A percentile compares a stretch with the other conserved stretches of the same genome.
These are phyloP conservation scores for Morone chrysops DNA, from an alignment of 2,113 vertebrate species.

Conservation along the genomic window DNA sequence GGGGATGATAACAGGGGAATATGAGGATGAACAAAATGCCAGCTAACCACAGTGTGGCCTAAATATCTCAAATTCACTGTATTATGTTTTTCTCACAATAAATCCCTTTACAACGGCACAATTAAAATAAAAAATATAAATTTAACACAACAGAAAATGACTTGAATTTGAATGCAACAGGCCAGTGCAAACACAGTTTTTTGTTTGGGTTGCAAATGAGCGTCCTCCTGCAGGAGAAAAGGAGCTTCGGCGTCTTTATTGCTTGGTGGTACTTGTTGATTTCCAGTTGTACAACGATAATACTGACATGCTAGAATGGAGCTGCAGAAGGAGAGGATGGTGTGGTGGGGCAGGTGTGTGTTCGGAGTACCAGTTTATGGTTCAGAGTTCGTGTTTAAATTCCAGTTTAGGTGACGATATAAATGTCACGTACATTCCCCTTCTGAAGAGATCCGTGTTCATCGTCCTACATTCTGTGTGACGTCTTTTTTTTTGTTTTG, in stretches of 20 bases:
- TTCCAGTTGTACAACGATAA: conserved; percentile 65
- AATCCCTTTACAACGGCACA: conserved; percentile 58
- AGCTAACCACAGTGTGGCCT: conserved; percentile 10
- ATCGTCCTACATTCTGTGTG: conserved; percentile 62
- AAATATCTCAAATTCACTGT: conserved; percentile 19
- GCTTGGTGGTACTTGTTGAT: conserved; percentile 68
- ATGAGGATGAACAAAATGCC: conserved; percentile 38
- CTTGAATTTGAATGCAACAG: conserved; percentile 25
- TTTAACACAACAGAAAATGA: conserved; percentile 39
- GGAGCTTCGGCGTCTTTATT: conserved; percentile 68
- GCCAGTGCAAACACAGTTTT: conserved; percentile 55
- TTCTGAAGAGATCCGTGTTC: conserved; percentile 35
- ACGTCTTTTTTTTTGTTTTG: background rate
- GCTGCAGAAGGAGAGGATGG: conserved; percentile 48
- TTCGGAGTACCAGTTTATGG: background rate
- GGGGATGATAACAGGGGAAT: background rate
- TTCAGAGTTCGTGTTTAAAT: conserved; percentile 26
- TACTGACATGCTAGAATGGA: conserved; percentile 74
- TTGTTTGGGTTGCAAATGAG: conserved; percentile 31
- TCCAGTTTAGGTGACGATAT: conserved; percentile 39
- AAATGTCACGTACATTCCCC: conserved; percentile 58
- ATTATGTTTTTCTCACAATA: conserved; percentile 16
- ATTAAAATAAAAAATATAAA: conserved; percentile 27
- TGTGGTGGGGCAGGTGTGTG: background rate
- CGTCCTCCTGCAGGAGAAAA: conserved; percentile 37